phyloP scores from a whole-genome alignment of 2,113 vertebrate species.

The Macaca mulatta region DNA sequence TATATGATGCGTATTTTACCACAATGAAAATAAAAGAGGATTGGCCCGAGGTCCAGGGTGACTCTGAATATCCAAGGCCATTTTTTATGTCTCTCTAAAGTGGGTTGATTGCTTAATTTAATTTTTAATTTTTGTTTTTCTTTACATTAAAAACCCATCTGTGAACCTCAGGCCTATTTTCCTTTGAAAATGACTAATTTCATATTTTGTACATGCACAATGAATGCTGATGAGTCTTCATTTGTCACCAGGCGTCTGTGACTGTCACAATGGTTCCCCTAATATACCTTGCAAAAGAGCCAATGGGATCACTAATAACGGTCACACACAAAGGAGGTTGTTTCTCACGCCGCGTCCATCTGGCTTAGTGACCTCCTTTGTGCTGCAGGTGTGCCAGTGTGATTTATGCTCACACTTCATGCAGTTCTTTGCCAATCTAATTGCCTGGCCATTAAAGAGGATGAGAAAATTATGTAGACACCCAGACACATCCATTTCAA shows the following conservation, averaged over 20 bases:
- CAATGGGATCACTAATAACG: accelerated
- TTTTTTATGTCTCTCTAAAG: neutral
- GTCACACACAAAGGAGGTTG: accelerated
- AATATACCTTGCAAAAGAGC: neutral
- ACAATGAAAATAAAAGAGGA: neutral
- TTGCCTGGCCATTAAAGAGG: neutral
- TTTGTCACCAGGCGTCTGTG: neutral
- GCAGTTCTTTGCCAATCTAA: neutral
- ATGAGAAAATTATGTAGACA: neutral
- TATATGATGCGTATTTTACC: neutral
- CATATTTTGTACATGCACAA: accelerated
- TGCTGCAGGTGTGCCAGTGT: accelerated
- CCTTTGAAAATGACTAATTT: neutral
- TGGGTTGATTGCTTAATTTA: neutral
- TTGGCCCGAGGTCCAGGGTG: neutral
- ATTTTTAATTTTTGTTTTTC: neutral
- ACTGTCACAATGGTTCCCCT: accelerated
- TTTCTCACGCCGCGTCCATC: accelerated
- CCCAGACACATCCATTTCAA: accelerated
- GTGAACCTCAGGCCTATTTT: neutral
- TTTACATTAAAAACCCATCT: neutral
- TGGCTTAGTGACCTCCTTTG: accelerated
- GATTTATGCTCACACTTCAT: accelerated
- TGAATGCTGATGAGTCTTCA: neutral
- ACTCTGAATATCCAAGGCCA: neutral